Percentiles rank a stretch among this genome's conserved stretches.
Evolutionary conservation across 2,888 invertebrate species (phyloP).

Genomic region (Xanthia icteritia): DNA sequence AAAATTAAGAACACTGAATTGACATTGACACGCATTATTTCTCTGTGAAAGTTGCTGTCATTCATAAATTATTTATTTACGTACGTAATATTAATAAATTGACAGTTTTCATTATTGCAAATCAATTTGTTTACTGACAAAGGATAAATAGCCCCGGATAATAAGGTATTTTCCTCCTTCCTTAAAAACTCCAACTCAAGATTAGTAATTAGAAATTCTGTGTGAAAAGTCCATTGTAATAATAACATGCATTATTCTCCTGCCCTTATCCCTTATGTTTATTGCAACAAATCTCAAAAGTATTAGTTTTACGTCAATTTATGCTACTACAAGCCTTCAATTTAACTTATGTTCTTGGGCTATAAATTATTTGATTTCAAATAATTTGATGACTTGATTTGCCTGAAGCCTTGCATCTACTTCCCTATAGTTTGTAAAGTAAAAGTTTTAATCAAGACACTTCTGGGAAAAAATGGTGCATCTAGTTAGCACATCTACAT

Average conservation of each 20-base stretch:
- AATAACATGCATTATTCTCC: not conserved
- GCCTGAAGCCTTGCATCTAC: too few species aligned
- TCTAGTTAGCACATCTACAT: conserved; percentile 16
- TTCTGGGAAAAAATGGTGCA: not conserved
- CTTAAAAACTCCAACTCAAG: not conserved
- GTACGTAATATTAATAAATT: not conserved
- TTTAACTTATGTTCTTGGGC: too few species aligned
- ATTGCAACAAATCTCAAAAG: not conserved
- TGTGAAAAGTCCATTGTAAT: not conserved
- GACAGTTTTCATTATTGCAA: not conserved
- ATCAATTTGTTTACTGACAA: not conserved
- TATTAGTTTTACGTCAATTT: not conserved
- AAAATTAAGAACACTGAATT: conserved; percentile 3
- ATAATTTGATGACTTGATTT: not conserved
- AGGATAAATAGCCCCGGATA: not conserved
- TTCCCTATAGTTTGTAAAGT: not conserved
- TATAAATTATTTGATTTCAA: not conserved
- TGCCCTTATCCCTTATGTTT: too few species aligned
- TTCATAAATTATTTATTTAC: not conserved
- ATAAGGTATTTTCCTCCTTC: not conserved
- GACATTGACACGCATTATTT: conserved; percentile 38
- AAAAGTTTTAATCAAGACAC: not conserved
- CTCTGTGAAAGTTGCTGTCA: conserved; percentile 25
- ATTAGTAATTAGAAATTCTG: not conserved
- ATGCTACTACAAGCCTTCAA: not conserved